phyloP scores from a whole-genome alignment of 2,113 vertebrate species.

The Platichthys stellatus region DNA sequence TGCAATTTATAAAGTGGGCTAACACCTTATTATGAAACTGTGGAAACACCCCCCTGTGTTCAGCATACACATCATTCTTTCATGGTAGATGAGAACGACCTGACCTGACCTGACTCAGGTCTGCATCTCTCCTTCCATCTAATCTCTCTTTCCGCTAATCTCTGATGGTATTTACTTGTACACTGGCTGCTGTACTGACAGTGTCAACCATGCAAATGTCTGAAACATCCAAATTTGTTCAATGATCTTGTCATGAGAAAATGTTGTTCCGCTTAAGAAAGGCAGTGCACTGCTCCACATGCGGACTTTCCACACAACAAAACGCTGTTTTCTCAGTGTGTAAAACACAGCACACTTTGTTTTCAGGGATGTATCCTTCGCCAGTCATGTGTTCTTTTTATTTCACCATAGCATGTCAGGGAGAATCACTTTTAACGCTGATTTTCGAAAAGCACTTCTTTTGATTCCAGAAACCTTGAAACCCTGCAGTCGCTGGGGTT shows the following conservation, averaged over 20 bases:
- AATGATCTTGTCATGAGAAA: neutral
- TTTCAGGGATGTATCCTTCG: neutral
- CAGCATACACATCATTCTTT: conserved; percentile 7
- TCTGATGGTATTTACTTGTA: neutral
- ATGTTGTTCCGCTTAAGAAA: neutral
- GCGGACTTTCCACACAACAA: conserved; percentile 6
- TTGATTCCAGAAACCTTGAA: neutral
- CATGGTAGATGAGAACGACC: conserved; percentile 5
- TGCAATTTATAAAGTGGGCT: neutral
- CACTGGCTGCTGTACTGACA: conserved; percentile 11
- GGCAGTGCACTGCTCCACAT: neutral
- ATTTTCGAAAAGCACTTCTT: too few relatives aligned
- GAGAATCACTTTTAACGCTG: neutral
- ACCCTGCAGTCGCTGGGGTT: neutral
- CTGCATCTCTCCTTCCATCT: conserved; percentile 25
- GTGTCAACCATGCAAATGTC: neutral
- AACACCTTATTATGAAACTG: conserved; percentile 1
- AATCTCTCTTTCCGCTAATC: conserved; percentile 4
- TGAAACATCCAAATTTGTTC: neutral
- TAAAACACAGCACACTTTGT: conserved; percentile 39
- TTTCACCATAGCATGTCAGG: neutral
- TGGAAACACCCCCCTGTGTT: conserved; percentile 10
- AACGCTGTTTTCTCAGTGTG: neutral
- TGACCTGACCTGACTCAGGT: neutral
- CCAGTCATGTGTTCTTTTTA: conserved; percentile 32